Percentiles rank a stretch among this genome's conserved stretches.
Conservation (phyloP, 2,113 vertebrate species). For the Seriola aureovittata region DNA sequence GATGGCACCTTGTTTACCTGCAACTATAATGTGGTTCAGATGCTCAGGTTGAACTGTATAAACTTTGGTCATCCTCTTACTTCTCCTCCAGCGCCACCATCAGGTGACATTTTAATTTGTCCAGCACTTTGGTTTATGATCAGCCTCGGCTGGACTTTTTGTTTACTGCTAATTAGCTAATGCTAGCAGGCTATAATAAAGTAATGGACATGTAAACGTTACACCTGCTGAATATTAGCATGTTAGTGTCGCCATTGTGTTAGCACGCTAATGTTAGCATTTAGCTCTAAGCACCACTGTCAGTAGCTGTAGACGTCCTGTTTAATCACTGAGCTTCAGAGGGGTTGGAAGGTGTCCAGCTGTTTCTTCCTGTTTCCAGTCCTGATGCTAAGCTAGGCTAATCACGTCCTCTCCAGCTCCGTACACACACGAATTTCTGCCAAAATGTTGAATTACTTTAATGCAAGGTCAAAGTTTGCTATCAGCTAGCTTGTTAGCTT, state of each 20-base stretch:
- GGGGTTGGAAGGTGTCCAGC: neutral
- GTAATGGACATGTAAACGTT: neutral
- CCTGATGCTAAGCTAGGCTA: neutral
- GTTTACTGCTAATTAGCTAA: neutral
- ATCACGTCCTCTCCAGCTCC: neutral
- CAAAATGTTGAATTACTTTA: constrained; percentile 1
- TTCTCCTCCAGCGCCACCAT: too few species aligned
- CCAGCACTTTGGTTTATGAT: too few species aligned
- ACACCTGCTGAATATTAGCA: neutral
- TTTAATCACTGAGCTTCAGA: neutral
- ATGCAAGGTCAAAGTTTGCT: neutral
- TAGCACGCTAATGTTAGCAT: neutral
- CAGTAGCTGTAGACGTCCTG: neutral
- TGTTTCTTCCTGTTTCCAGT: neutral
- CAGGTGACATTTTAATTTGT: too few species aligned
- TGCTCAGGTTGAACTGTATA: too few species aligned
- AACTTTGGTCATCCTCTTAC: too few species aligned
- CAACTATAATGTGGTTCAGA: too few species aligned
- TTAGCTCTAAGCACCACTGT: neutral
- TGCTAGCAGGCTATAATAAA: neutral
- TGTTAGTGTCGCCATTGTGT: neutral
- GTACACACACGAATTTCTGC: neutral
- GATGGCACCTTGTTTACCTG: too few species aligned
- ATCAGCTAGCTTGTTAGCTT: neutral
- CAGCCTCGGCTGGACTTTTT: too few species aligned